A percentile compares a stretch with the other conserved stretches of the same genome.
Conservation (phyloP, 2,113 vertebrate genomes). For the Myotis yumanensis region DNA sequence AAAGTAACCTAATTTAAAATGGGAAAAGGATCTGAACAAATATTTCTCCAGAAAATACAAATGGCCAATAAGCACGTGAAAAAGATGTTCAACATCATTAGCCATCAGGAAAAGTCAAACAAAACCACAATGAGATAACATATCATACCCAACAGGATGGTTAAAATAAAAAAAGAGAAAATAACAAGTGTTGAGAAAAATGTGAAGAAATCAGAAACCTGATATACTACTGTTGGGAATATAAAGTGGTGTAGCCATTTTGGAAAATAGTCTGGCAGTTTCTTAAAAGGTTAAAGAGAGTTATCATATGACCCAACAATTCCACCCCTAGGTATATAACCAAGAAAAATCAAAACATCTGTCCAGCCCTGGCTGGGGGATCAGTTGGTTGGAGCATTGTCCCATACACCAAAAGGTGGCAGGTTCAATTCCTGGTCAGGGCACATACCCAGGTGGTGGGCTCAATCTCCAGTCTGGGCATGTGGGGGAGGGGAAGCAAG, state of each 20-base stretch:
- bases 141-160: background rate
- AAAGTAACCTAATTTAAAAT: constrained; percentile 10
- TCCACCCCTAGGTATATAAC: background rate
- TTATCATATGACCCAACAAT: background rate
- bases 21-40: background rate
- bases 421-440: background rate
- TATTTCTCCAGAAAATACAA: background rate
- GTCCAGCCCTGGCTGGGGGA: background rate
- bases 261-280: background rate
- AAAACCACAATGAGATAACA: constrained; percentile 5
- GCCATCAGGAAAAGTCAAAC: background rate
- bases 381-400: too few species aligned
- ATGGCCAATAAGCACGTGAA: background rate
- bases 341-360: constrained; percentile 9
- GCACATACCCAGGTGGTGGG: too few species aligned
- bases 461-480: too few species aligned
- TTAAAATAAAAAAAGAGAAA: background rate
- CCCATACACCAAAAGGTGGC: background rate
- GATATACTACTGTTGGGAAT: background rate
- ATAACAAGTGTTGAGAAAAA: background rate
- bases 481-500: too few species aligned
- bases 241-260: background rate
- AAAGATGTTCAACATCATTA: background rate
- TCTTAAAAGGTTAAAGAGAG: constrained; percentile 24
- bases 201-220: background rate